Percentiles rank a stretch among this genome's conserved stretches.
Evolutionary conservation across 1,140 invertebrate species (phyloP).

Genomic region (Aphelinus atriplicis): DNA sequence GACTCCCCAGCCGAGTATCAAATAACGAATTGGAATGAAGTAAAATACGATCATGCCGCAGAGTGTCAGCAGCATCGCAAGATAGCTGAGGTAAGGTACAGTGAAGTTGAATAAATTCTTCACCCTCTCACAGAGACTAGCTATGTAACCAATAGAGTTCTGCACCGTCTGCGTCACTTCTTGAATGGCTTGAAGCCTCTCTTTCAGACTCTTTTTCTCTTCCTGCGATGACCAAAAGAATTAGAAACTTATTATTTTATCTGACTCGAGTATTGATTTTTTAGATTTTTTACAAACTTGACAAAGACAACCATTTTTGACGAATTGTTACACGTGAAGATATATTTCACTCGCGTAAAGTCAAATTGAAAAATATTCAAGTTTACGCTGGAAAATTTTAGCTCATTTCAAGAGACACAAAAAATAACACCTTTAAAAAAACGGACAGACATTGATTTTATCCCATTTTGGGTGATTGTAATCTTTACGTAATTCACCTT

Average conservation of each 20-base stretch:
- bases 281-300: too few relatives aligned
- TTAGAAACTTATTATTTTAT: too few relatives aligned
- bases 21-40: conserved; percentile 88
- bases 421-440: too few relatives aligned
- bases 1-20: conserved; percentile 96
- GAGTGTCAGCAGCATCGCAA: conserved; percentile 83
- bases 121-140: conserved; percentile 89
- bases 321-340: too few relatives aligned
- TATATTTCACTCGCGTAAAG: too few relatives aligned
- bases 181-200: conserved; percentile 92
- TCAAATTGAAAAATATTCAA: neutral
- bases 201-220: conserved; percentile 95
- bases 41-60: conserved; percentile 85
- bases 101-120: conserved; percentile 98
- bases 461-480: too few relatives aligned
- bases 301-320: too few relatives aligned
- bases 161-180: conserved; percentile 95
- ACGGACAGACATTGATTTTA: too few relatives aligned
- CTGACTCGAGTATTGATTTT: too few relatives aligned
- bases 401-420: too few relatives aligned
- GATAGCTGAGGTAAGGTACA: conserved; percentile 93
- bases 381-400: neutral
- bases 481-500: conserved; percentile 62
- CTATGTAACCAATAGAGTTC: conserved; percentile 92
- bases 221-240: conserved; percentile 70